Conservation (phyloP, 1,140 invertebrate species). For the Lysiphlebus fabarum region DNA sequence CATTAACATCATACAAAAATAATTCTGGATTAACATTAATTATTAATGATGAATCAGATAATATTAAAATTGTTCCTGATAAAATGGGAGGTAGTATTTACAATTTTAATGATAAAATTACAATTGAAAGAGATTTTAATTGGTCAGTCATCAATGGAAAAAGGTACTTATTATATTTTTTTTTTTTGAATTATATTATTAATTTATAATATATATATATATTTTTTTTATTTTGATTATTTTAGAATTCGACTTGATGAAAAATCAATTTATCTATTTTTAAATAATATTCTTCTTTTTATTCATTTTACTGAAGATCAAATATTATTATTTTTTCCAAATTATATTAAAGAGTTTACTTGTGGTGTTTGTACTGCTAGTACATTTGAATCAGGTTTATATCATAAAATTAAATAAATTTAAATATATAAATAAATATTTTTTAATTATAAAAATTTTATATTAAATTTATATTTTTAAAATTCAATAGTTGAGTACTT, state of each 20-base stretch:
- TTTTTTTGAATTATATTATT: constrained; percentile 5
- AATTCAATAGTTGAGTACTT: no score
- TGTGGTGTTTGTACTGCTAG: constrained; percentile 46
- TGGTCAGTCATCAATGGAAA: constrained; percentile 44
- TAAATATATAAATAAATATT: background rate
- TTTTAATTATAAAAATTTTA: constrained; percentile 14
- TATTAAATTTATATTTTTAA: background rate
- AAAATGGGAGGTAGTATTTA: constrained; percentile 37
- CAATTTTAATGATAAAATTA: constrained; percentile 40
- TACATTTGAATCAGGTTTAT: constrained; percentile 28
- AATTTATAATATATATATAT: constrained; percentile 7
- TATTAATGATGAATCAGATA: constrained; percentile 44
- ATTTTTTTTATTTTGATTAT: constrained; percentile 14
- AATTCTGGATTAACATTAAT: constrained; percentile 37
- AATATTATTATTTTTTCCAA: constrained; percentile 48
- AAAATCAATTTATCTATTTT: constrained; percentile 41
- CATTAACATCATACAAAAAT: constrained; percentile 37
- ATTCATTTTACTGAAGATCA: constrained; percentile 50
- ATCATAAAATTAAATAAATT: constrained; percentile 32
- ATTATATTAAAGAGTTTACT: constrained; percentile 47
- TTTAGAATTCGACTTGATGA: constrained; percentile 42
- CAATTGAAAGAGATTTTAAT: constrained; percentile 37
- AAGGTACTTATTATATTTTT: constrained; percentile 40
- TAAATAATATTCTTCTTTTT: constrained; percentile 43
- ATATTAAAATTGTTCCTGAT: constrained; percentile 39